A percentile compares a stretch with the other conserved stretches of the same genome.
These are phyloP conservation scores for Scaptodrosophila latifasciaeformis DNA, from an alignment of 2,888 invertebrate genomes.

Conservation along the genomic window DNA sequence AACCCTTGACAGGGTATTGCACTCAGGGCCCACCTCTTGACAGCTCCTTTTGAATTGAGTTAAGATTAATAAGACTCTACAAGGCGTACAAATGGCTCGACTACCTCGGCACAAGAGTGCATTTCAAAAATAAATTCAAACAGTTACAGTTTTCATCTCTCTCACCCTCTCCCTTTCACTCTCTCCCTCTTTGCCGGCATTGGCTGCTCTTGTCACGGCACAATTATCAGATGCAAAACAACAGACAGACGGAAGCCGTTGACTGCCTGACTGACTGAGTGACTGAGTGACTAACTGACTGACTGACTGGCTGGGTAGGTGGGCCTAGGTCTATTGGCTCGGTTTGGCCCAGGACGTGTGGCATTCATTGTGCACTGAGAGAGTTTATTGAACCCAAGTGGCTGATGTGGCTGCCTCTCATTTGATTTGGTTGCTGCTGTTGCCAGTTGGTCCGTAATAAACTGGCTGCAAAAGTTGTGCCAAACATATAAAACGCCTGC, in stretches of 20 bases:
- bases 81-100: not conserved
- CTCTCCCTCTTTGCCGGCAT: not conserved
- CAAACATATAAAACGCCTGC: slow-evolving; percentile 19
- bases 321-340: not conserved
- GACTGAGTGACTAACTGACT: too few species aligned
- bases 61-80: too few species aligned
- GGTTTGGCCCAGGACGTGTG: not conserved
- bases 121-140: slow-evolving; percentile 48
- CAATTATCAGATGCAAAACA: slow-evolving; percentile 55
- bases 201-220: slow-evolving; percentile 36
- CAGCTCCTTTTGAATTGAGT: not conserved
- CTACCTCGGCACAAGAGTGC: slow-evolving; percentile 25
- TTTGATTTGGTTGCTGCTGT: too few species aligned
- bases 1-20: not conserved
- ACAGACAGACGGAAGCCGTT: slow-evolving; percentile 23
- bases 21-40: slow-evolving; percentile 2
- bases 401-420: slow-evolving; percentile 8
- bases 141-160: slow-evolving; percentile 12
- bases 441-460: slow-evolving; percentile 24
- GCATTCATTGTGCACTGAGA: slow-evolving; percentile 16
- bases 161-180: too few species aligned
- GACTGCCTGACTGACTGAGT: slow-evolving; percentile 1
- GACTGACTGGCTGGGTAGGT: not conserved
- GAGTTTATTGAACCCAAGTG: slow-evolving; percentile 55
- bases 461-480: slow-evolving; percentile 30